Evolutionary conservation across 2,888 invertebrate species (phyloP), one percentile per base, ranked within the genome.

Genomic region (Rhaphigaster nebulosa): DNA sequence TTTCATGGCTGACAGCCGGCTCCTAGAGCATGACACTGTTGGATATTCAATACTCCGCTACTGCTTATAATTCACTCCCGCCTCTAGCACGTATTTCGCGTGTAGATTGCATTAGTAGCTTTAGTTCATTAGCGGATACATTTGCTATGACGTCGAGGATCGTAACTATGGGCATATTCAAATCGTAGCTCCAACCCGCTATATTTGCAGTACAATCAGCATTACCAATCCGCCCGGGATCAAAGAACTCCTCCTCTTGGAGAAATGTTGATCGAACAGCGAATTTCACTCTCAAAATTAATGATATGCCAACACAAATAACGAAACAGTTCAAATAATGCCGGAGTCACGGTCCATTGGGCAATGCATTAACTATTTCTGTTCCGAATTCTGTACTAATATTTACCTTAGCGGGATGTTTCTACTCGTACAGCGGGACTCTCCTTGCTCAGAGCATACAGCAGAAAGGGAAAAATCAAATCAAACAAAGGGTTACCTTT

Each of bases 41-140:
- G 65, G 65, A 29, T 65, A 65, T 65, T 65, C 65, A 65, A 65
- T 26, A 29, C 15, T 65, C 1, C 29, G 8, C 65, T 13, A 65
- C 65, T 65, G 65, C 13, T 65, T 65, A n/a, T 65, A 65, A 29
- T 65, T 65, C 29, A n/a, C 29, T 13, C 1, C 0, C 15, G 15
- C 65, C 65, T 15, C 65, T 65, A 29, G n/a, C 29, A 65, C 65
- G 65, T 29, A 65, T 65, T 65, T 65, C 65, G 29, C 65, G 65
- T 65, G 65, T 65, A 29, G 29, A 65, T 65, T 65, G 65, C 65
- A 65, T 65, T 65, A 65, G 65, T 29, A n/a, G 65, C 65, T 29
- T 3, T 65, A 65, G 65, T 65, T 65, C 65, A 65, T 65, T 65
- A 65, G 65, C 65, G 65, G 13, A n/a, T 29, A 65, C 15, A 65